These are phyloP conservation scores for Sericinus montela DNA, from an alignment of 2,888 invertebrate genomes.

Conservation along the genomic window DNA sequence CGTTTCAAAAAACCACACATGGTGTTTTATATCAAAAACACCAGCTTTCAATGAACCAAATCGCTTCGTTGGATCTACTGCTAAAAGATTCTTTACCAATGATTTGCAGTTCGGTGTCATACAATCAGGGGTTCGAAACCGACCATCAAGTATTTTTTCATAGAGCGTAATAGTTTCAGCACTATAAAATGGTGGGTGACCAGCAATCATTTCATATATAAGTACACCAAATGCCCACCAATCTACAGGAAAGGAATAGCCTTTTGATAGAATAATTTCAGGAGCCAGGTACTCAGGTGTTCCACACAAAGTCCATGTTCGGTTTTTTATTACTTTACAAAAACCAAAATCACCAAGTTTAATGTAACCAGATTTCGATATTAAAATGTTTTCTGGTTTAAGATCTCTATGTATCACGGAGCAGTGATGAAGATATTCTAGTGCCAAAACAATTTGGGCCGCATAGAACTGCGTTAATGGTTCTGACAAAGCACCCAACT, in stretches of 20 bases:
- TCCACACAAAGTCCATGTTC: constrained; percentile 96
- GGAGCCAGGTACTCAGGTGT: constrained; percentile 98
- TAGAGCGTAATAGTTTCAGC: constrained; percentile 94
- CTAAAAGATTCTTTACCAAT: constrained; percentile 87
- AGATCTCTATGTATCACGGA: constrained; percentile 92
- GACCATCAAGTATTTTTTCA: constrained; percentile 93
- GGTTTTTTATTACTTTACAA: constrained; percentile 85
- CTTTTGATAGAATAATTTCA: constrained; percentile 92
- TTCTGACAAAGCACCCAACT: constrained; percentile 82
- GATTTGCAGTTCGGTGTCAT: constrained; percentile 89
- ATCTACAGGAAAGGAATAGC: constrained; percentile 94
- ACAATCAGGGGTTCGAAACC: constrained; percentile 87
- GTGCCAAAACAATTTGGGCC: constrained; percentile 90
- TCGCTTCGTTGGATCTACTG: constrained; percentile 76
- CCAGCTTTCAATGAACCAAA: constrained; percentile 94
- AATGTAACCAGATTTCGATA: constrained; percentile 85
- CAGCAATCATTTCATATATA: constrained; percentile 92
- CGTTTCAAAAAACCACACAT: constrained; percentile 90
- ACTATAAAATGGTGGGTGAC: constrained; percentile 94
- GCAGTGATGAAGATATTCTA: constrained; percentile 94
- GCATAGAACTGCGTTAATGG: constrained; percentile 90
- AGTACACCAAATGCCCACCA: constrained; percentile 97
- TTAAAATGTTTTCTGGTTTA: constrained; percentile 93
- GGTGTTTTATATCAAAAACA: constrained; percentile 92
- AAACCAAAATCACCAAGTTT: constrained; percentile 96